These are phyloP conservation scores for Camponotus fellah DNA, from an alignment of 2,888 invertebrate species.

Conservation along the genomic window DNA sequence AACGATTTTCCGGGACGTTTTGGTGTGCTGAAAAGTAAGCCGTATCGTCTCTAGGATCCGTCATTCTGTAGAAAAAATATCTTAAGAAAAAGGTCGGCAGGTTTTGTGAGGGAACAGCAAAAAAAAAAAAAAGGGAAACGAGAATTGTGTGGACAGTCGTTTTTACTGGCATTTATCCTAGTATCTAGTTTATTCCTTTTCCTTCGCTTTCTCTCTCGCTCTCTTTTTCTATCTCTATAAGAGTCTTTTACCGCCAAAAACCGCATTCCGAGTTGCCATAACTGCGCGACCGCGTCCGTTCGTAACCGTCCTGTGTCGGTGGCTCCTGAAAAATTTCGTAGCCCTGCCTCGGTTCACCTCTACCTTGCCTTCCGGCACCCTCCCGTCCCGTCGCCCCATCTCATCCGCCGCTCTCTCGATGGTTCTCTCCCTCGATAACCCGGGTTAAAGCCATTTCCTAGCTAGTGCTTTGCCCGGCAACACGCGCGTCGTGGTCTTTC, in stretches of 20 bases:
- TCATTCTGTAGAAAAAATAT: constrained; percentile 28
- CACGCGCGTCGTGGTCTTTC: constrained; percentile 69
- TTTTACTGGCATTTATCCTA: neutral
- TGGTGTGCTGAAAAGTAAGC: constrained; percentile 12
- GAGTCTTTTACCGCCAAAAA: constrained; percentile 68
- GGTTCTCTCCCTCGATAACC: constrained; percentile 72
- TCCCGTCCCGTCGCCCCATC: constrained; percentile 29
- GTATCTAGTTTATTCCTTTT: too few species aligned
- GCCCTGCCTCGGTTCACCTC: constrained; percentile 36
- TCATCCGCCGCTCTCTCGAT: constrained; percentile 39
- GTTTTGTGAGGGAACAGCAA: neutral
- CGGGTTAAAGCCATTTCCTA: constrained; percentile 76
- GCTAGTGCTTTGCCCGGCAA: constrained; percentile 73
- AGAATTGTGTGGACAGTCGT: neutral
- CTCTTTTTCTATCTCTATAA: constrained; percentile 7
- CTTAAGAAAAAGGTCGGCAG: neutral
- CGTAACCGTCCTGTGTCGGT: constrained; percentile 30
- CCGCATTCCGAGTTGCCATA: constrained; percentile 67
- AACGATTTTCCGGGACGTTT: constrained; percentile 33
- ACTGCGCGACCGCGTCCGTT: constrained; percentile 49
- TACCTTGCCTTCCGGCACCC: constrained; percentile 31
- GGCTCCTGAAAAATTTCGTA: constrained; percentile 76
- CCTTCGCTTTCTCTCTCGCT: constrained; percentile 8
- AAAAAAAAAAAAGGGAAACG: neutral
- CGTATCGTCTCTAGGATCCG: neutral